Percentiles rank a stretch among this genome's conserved stretches.
These are phyloP conservation scores for Leistus spinibarbis DNA, from an alignment of 2,888 invertebrate species.

Conservation along the genomic window DNA sequence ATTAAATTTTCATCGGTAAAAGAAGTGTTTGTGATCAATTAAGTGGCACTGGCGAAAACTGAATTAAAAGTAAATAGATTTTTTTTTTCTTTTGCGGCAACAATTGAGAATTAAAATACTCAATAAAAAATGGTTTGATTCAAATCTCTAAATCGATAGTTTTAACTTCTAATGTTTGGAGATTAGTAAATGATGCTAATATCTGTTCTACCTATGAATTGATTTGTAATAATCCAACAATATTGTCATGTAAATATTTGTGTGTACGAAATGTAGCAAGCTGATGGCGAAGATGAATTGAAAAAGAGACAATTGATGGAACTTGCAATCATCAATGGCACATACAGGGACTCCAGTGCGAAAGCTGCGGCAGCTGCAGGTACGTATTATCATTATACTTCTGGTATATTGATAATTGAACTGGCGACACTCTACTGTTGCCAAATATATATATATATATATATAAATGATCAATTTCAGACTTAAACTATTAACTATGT, in stretches of 20 bases:
- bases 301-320: conserved; percentile 99
- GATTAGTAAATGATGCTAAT: neutral
- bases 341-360: conserved; percentile 94
- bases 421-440: neutral
- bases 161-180: neutral
- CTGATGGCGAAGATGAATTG: conserved; percentile 99
- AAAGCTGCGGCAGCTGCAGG: conserved; percentile 87
- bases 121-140: no score
- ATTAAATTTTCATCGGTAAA: no score
- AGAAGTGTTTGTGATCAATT: no score
- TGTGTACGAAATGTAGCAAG: conserved; percentile 69
- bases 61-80: no score
- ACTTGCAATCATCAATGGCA: conserved; percentile 99
- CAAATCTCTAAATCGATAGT: neutral
- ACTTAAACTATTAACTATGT: neutral
- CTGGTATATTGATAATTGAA: neutral
- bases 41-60: no score
- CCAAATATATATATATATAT: neutral
- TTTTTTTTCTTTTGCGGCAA: no score
- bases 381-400: conserved; percentile 53
- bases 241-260: neutral
- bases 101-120: no score
- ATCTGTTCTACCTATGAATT: neutral
- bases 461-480: neutral
- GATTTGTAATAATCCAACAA: neutral